These are phyloP conservation scores for Ceryle rudis DNA, from an alignment of 2,797 vertebrate genomes.

Conservation along the genomic window DNA sequence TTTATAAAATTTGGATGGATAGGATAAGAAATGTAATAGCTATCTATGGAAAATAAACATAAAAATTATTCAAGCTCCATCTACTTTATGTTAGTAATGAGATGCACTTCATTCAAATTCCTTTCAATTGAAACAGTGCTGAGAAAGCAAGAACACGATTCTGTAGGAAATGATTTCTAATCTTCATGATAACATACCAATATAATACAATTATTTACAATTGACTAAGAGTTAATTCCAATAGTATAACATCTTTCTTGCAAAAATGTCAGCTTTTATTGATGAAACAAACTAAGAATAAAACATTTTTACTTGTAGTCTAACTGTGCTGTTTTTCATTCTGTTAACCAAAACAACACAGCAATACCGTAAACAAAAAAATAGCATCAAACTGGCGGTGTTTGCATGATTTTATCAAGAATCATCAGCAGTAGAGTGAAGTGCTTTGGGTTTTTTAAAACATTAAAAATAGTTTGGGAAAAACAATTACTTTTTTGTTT, in stretches of 20 bases:
- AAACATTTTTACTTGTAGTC: constrained; percentile 81
- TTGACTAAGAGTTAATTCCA: constrained; percentile 87
- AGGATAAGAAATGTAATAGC: constrained; percentile 82
- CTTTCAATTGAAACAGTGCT: constrained; percentile 86
- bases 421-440: constrained; percentile 56
- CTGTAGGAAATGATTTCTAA: constrained; percentile 86
- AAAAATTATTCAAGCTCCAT: constrained; percentile 86
- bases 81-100: constrained; percentile 87
- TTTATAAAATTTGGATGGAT: constrained; percentile 85
- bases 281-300: constrained; percentile 85
- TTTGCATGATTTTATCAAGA: constrained; percentile 80
- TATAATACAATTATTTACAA: constrained; percentile 88
- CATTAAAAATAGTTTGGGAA: constrained; percentile 28
- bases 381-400: constrained; percentile 79
- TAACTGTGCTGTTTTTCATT: constrained; percentile 82
- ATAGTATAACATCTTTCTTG: constrained; percentile 84
- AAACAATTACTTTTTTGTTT: not conserved
- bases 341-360: constrained; percentile 82
- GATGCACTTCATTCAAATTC: constrained; percentile 89
- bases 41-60: constrained; percentile 85
- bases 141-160: constrained; percentile 86
- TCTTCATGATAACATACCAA: constrained; percentile 85
- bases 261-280: constrained; percentile 84
- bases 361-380: constrained; percentile 84
- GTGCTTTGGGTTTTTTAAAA: constrained; percentile 38